Conservation (phyloP, 2,888 invertebrate species). For the Nephrotoma appendiculata region DNA sequence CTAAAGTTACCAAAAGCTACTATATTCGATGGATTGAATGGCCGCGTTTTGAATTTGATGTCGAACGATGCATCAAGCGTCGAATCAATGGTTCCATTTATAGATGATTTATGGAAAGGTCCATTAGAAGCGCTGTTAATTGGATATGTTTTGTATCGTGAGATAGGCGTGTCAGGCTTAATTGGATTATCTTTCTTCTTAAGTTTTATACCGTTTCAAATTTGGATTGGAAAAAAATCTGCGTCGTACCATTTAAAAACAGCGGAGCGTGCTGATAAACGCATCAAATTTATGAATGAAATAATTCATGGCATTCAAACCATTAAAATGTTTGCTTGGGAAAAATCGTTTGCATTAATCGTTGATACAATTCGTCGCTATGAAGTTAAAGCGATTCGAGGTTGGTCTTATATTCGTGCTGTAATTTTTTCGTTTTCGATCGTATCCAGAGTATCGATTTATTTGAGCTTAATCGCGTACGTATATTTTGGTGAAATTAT, state of each 20-base stretch:
- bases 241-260: conserved; percentile 51
- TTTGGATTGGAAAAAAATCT: conserved; percentile 52
- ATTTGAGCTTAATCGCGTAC: conserved; percentile 57
- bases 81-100: conserved; percentile 75
- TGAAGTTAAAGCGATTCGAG: conserved; percentile 51
- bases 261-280: conserved; percentile 65
- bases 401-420: conserved; percentile 51
- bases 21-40: conserved; percentile 69
- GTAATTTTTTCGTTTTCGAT: conserved; percentile 57
- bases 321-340: conserved; percentile 85
- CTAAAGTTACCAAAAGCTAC: conserved; percentile 62
- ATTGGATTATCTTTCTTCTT: conserved; percentile 56
- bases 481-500: conserved; percentile 47
- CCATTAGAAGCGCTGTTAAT: conserved; percentile 44
- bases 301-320: conserved; percentile 70
- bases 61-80: conserved; percentile 91
- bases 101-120: conserved; percentile 87
- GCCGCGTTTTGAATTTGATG: conserved; percentile 69
- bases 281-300: conserved; percentile 81
- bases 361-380: conserved; percentile 58
- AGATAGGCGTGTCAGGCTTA: conserved; percentile 50
- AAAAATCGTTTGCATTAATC: conserved; percentile 58
- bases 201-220: conserved; percentile 60
- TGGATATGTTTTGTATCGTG: conserved; percentile 37
- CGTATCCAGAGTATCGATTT: conserved; percentile 63